Percentiles rank a stretch among this genome's conserved stretches.
Conservation (phyloP, 2,888 invertebrate genomes). For the Scaptomyza cyrtandrae region DNA sequence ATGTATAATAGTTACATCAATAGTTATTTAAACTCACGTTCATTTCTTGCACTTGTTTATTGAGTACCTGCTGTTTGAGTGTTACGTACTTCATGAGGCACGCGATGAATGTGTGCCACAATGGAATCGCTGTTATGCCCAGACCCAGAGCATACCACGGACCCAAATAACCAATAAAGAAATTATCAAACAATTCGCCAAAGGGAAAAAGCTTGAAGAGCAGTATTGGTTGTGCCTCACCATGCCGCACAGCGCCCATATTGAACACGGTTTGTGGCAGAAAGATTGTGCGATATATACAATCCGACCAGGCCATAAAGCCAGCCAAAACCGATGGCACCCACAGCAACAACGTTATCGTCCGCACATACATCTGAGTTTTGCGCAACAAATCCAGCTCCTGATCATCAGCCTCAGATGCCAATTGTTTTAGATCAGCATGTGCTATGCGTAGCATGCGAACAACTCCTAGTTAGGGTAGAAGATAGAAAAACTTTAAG, state of each 20-base stretch:
- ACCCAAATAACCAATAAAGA: slow-evolving; percentile 68
- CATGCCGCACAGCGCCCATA: slow-evolving; percentile 55
- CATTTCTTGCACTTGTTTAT: slow-evolving; percentile 67
- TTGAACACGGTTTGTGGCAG: slow-evolving; percentile 74
- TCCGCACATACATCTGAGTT: slow-evolving; percentile 60
- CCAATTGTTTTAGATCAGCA: slow-evolving; percentile 56
- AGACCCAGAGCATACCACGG: slow-evolving; percentile 66
- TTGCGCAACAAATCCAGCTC: slow-evolving; percentile 55
- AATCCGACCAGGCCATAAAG: slow-evolving; percentile 63
- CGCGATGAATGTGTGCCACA: slow-evolving; percentile 80
- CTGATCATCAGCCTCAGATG: slow-evolving; percentile 49
- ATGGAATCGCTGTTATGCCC: slow-evolving; percentile 68
- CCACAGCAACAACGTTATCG: slow-evolving; percentile 64
- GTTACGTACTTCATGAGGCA: slow-evolving; percentile 75
- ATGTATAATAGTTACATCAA: neutral
- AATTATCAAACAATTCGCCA: slow-evolving; percentile 66
- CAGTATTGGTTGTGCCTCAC: slow-evolving; percentile 68
- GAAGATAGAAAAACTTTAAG: too few species aligned
- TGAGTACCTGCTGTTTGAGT: slow-evolving; percentile 69
- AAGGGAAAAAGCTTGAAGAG: slow-evolving; percentile 76
- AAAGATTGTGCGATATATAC: slow-evolving; percentile 68
- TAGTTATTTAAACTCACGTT: slow-evolving; percentile 59
- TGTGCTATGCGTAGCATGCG: slow-evolving; percentile 56
- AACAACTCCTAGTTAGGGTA: slow-evolving; percentile 50
- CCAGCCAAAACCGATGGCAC: slow-evolving; percentile 63